A percentile compares a stretch with the other conserved stretches of the same genome.
These are phyloP conservation scores for Anguilla rostrata DNA, from an alignment of 2,113 vertebrate genomes.

Conservation along the genomic window DNA sequence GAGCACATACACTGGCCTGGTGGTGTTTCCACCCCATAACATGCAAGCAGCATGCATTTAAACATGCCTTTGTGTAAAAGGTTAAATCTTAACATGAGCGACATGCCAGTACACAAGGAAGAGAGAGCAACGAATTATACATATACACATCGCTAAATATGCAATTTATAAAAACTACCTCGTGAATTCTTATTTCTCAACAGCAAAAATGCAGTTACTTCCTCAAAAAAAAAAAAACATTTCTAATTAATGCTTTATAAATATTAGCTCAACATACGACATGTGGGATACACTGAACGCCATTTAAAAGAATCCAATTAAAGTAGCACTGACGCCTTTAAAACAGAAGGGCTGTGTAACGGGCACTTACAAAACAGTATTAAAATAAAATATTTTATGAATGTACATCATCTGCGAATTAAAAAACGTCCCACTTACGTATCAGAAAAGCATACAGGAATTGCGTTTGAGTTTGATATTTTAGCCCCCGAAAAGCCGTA, in stretches of 20 bases:
- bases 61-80: constrained; percentile 63
- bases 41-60: constrained; percentile 58
- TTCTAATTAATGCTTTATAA: neutral
- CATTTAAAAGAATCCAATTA: neutral
- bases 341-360: neutral
- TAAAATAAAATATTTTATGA: neutral
- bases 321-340: neutral
- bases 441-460: constrained; percentile 84
- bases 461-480: constrained; percentile 83
- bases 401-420: neutral
- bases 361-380: neutral
- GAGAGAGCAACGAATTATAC: constrained; percentile 23
- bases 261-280: neutral
- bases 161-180: neutral
- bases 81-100: neutral
- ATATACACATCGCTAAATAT: constrained; percentile 9
- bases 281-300: neutral
- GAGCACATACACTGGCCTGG: constrained; percentile 34
- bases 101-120: constrained; percentile 14
- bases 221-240: neutral
- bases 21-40: constrained; percentile 33
- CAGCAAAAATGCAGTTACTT: neutral
- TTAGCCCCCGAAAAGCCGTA: constrained; percentile 86
- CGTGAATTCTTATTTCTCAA: neutral
- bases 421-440: constrained; percentile 71